Evolutionary conservation across 2,888 invertebrate genomes (phyloP), one percentile per base, ranked within the genome.

Genomic region (Electrophaes corylata): DNA sequence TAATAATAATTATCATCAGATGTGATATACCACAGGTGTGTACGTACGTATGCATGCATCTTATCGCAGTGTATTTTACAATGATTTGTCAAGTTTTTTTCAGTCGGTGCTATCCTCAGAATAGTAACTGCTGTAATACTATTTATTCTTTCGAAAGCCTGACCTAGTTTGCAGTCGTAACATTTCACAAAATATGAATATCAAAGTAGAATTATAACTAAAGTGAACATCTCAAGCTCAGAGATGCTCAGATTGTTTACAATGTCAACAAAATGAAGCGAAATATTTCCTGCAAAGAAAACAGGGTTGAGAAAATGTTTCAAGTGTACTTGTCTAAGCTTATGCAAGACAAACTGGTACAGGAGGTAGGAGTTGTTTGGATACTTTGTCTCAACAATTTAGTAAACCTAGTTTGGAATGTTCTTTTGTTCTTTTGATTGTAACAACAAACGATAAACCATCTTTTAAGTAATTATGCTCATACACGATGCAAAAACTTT

Each of bases 261-360:
- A 65, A 63, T 59, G 64, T 69, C 73, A 76, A 77, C 76, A 67
- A 66, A 68, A 68, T 63, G 60, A 62, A 60, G 51, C 66, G 57
- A 60, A 66, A 67, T 68, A 70, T 67, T 69, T 67, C 66, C 63
- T 41, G 60, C 64, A 60, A 69, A 72, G 66, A 72, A 71, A 67
- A 72, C 67, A 65, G 65, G 59, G 46, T 49, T 46, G 61, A 60
- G 47, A 68, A 69, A 70, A 66, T 41, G 48, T 47, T 58, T 54
- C 45, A 50, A 54, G 45, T 47, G 45, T 47, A 33, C 50, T 44
- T 46, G 35, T 49, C 44, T 53, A 39, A 53, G 44, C 58, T 45
- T 33, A 14, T 40, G 40, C 44, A 37, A 40, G 48, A 44, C 48
- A 45, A 49, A 49, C 39, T 39, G 16, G 20, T 48, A 43, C 43